phyloP scores from a whole-genome alignment of 2,113 vertebrate genomes.

The Scomber colias region DNA sequence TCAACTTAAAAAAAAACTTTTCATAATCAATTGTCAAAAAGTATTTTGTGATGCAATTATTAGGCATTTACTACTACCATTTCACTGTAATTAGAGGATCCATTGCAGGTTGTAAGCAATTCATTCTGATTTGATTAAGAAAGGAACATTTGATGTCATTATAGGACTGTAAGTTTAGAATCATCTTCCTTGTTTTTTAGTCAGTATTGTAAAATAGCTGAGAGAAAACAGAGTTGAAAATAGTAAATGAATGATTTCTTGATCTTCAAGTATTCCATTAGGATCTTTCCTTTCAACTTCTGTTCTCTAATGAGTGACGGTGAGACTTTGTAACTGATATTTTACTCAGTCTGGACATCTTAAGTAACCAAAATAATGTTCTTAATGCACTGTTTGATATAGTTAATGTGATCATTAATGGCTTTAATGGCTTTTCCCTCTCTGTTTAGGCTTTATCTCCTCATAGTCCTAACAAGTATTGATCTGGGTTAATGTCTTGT shows the following conservation, averaged over 20 bases:
- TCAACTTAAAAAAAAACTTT: too few relatives aligned
- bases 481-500: conserved; percentile 32
- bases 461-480: conserved; percentile 38
- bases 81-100: background rate
- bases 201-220: background rate
- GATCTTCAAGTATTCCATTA: conserved; percentile 23
- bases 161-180: background rate
- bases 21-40: too few relatives aligned
- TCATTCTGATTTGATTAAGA: too few relatives aligned
- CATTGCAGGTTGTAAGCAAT: background rate
- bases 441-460: conserved; percentile 13
- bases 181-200: background rate
- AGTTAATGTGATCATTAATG: conserved; percentile 29
- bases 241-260: background rate
- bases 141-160: too few relatives aligned
- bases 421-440: conserved; percentile 52
- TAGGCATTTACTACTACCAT: background rate
- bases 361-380: conserved; percentile 8
- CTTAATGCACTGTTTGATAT: conserved; percentile 20
- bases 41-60: background rate
- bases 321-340: conserved; percentile 20
- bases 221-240: background rate
- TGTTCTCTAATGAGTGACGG: conserved; percentile 1
- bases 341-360: background rate
- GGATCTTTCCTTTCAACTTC: conserved; percentile 28